Evolutionary conservation across 2,797 vertebrate genomes (phyloP).

Genomic region (Chrysocyon brachyurus): DNA sequence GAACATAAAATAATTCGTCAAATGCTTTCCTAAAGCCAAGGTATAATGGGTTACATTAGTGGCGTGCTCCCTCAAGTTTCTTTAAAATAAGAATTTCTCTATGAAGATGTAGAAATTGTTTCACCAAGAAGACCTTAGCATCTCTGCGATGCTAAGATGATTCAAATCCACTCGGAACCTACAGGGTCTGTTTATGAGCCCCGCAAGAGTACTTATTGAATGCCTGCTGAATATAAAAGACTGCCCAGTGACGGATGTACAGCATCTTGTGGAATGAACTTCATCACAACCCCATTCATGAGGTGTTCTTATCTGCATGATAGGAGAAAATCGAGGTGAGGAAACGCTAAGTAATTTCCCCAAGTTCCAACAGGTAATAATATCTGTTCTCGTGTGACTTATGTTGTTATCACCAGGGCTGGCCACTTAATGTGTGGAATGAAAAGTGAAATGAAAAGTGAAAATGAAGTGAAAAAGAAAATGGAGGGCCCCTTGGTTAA

Average conservation of each 20-base stretch:
- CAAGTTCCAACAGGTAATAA: neutral
- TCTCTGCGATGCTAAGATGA: neutral
- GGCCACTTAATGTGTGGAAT: neutral
- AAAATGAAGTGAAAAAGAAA: constrained; percentile 13
- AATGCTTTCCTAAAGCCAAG: neutral
- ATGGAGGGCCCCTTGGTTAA: neutral
- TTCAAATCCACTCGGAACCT: neutral
- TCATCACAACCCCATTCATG: neutral
- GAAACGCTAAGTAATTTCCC: neutral
- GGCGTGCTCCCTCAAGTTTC: neutral
- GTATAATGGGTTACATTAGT: neutral
- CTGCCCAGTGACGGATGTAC: neutral
- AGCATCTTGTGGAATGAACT: neutral
- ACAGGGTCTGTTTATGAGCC: neutral
- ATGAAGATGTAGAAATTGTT: neutral
- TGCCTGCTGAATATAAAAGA: neutral
- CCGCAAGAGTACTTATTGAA: neutral
- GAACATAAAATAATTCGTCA: neutral
- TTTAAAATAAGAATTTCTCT: constrained; percentile 37
- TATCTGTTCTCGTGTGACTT: neutral
- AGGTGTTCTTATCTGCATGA: constrained; percentile 5
- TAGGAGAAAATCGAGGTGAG: neutral
- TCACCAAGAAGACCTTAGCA: neutral
- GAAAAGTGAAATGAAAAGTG: neutral
- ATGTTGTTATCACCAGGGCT: neutral